Evolutionary conservation across 2,113 vertebrate genomes (phyloP).

Genomic region (Psilopogon haemacephalus): DNA sequence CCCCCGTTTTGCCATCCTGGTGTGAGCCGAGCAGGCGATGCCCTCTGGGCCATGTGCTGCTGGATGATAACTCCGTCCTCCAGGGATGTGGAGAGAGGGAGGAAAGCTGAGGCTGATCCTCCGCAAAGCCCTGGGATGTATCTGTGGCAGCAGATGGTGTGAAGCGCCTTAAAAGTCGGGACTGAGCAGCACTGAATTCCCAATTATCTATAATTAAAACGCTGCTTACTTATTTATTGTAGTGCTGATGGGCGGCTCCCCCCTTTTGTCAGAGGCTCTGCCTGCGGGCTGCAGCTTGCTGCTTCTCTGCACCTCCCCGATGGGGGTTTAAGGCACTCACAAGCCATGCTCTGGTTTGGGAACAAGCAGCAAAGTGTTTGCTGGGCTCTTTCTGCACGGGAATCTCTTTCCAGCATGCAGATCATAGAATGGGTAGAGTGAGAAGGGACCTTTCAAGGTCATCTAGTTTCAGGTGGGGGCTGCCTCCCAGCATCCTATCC

Average conservation of each 20-base stretch:
- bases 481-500: accelerated
- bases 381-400: not conserved
- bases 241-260: not conserved
- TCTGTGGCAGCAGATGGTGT: slow-evolving; percentile 6
- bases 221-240: not conserved
- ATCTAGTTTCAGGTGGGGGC: not conserved
- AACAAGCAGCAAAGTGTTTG: accelerated
- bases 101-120: not conserved
- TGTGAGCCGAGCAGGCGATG: not conserved
- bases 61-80: not conserved
- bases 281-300: accelerated
- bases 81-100: not conserved
- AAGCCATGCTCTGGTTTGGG: accelerated
- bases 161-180: not conserved
- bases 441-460: too few species aligned
- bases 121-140: not conserved
- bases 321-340: accelerated
- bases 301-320: not conserved
- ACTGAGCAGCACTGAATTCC: not conserved
- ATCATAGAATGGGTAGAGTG: too few species aligned
- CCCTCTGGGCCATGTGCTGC: not conserved
- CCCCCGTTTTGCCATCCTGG: not conserved
- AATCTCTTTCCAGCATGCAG: not conserved
- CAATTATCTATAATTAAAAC: not conserved
- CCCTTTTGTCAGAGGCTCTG: not conserved